Base-by-base conservation (phyloP, 2,113 vertebrate species). In the Platycercus adscitus region DNA sequence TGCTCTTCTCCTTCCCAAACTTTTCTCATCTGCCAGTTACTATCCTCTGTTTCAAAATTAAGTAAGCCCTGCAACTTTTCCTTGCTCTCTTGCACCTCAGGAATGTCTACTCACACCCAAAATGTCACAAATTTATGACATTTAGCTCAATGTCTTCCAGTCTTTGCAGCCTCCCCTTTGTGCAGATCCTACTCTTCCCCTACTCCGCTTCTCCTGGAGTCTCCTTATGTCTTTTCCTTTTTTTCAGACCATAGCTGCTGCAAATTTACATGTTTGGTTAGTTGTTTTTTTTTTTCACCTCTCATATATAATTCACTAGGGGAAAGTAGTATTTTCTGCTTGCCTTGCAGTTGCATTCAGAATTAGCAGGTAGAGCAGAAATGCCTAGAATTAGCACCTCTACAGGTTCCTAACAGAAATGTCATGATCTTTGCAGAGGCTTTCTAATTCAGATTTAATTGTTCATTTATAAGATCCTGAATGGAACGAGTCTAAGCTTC, bases 221-320 rank as follows among this genome's bases (percentile, higher is more conserved):
- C 15, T 87, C 14, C 13, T 13, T 56, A 39, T 24, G 17, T 56
- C 39, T 85, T 44, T 69, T 61, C 39, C 85, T 44, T 65, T 37
- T 93, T 93, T 87, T 61, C 47, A 89, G 56, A 76, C 8, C 60
- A 3, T 52, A 72, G 17, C 25, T 39, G 10, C 9, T 88, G 53
- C 87, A 92, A 79, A 65, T 37, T 55, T 64, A 3, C 26, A 6
- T 66, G 4, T 0, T 31, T 63, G 13, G 1, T 58, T 58, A 21
- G 4, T 35, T 35, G 9, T 0, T 0, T 9, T 14, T 39, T 41
- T 41, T 70, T 75, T 81, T 2, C 0, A 0, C 1, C 5, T 4
- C 8, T 44, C 19, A 20, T 53, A 17, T 63, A 46, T 61, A 79
- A 80, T 88, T 92, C 85, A 73, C 26, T 64, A 41, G 47, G 35